These are phyloP conservation scores for Sycophila texana DNA, from an alignment of 2,888 invertebrate genomes.

Conservation along the genomic window DNA sequence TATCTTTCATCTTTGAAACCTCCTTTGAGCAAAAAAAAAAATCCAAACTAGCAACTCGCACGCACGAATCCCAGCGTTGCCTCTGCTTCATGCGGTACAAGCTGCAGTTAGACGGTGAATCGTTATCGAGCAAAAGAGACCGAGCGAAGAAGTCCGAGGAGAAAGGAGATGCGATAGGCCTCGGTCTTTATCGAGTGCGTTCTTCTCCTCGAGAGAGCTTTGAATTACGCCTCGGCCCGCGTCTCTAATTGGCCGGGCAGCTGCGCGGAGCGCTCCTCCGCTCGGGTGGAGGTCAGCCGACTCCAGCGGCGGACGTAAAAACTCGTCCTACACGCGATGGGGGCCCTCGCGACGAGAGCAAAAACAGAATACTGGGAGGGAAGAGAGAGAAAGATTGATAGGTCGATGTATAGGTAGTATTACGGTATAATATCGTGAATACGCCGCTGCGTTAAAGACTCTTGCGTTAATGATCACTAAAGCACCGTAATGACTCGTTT, in stretches of 20 bases:
- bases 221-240: slow-evolving; percentile 37
- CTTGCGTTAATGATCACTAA: neutral
- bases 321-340: slow-evolving; percentile 42
- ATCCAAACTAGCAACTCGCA: neutral
- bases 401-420: neutral
- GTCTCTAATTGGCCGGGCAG: slow-evolving; percentile 45
- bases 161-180: slow-evolving; percentile 4
- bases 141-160: neutral
- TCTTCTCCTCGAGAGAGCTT: slow-evolving; percentile 12
- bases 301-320: slow-evolving; percentile 36
- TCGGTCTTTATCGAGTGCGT: slow-evolving; percentile 17
- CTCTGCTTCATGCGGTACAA: neutral
- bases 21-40: neutral
- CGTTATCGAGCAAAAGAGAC: slow-evolving; percentile 9
- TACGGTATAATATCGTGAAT: neutral
- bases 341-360: neutral
- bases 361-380: neutral
- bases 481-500: neutral
- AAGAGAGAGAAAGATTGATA: neutral
- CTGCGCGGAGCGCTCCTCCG: neutral
- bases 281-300: slow-evolving; percentile 37
- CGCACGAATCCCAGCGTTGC: neutral
- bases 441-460: too few species aligned
- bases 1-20: neutral
- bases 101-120: slow-evolving; percentile 7